These are phyloP conservation scores for Lithophane ornitopus DNA, from an alignment of 2,888 invertebrate genomes.

Conservation along the genomic window DNA sequence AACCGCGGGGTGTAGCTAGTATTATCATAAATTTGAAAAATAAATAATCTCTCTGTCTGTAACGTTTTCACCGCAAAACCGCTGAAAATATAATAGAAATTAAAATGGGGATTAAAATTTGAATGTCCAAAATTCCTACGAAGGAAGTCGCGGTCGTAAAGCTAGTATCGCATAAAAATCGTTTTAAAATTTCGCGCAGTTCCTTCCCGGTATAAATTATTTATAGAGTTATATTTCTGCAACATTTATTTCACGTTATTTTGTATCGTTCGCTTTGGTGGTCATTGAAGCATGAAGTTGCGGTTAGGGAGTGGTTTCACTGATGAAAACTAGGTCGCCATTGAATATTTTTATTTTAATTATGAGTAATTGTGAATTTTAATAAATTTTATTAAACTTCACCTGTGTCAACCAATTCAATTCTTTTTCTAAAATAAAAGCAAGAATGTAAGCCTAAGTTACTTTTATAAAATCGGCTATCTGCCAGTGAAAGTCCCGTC, in stretches of 20 bases:
- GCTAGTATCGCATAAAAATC: slow-evolving; percentile 31
- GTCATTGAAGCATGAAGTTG: slow-evolving; percentile 32
- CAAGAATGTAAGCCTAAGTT: too few relatives aligned
- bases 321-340: background rate
- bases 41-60: background rate
- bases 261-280: slow-evolving; percentile 44
- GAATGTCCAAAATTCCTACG: too few relatives aligned
- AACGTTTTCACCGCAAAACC: background rate
- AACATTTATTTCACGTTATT: slow-evolving; percentile 51
- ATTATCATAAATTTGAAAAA: background rate
- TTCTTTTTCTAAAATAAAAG: too few relatives aligned
- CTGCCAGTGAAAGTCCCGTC: too few relatives aligned
- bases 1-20: too few relatives aligned
- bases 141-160: background rate
- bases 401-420: too few relatives aligned
- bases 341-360: background rate
- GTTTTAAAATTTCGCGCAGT: slow-evolving; percentile 45
- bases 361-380: too few relatives aligned
- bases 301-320: slow-evolving; percentile 12
- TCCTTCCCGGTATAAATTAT: slow-evolving; percentile 56
- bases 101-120: too few relatives aligned
- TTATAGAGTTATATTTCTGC: slow-evolving; percentile 56
- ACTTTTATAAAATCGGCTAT: too few relatives aligned
- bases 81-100: background rate
- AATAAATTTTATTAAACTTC: too few relatives aligned